Evolutionary conservation across 1,140 invertebrate genomes (phyloP).

Genomic region (Tetraneura akinire): DNA sequence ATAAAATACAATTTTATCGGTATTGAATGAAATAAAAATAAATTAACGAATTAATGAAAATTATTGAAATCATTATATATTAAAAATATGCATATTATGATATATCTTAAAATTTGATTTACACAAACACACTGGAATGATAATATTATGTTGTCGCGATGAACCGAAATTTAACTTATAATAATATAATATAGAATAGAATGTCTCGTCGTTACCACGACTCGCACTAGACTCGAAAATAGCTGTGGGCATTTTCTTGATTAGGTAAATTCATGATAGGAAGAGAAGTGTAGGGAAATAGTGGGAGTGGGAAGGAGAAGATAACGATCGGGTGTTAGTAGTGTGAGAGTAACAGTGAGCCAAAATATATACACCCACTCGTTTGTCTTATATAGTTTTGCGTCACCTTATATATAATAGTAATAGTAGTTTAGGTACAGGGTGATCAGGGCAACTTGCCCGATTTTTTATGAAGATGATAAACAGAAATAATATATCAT

Average conservation of each 20-base stretch:
- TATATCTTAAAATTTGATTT: not conserved
- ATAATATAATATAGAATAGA: conserved; percentile 1
- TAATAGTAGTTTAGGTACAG: conserved; percentile 24
- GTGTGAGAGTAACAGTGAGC: conserved; percentile 27
- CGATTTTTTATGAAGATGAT: conserved; percentile 31
- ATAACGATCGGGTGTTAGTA: conserved; percentile 39
- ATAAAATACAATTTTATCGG: not conserved
- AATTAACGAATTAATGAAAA: not conserved
- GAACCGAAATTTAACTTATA: conserved; percentile 6
- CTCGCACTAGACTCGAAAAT: conserved; percentile 50
- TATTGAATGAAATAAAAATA: not conserved
- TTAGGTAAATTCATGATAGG: conserved; percentile 46
- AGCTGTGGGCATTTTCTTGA: conserved; percentile 46
- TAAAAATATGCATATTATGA: not conserved
- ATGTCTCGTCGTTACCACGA: conserved; percentile 42
- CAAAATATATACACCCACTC: conserved; percentile 46
- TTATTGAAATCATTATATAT: too few species aligned
- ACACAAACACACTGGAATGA: conserved; percentile 21
- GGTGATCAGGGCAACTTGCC: conserved; percentile 48
- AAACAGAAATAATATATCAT: conserved; percentile 39
- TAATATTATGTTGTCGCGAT: not conserved
- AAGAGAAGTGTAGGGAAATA: conserved; percentile 20
- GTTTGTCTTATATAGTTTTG: conserved; percentile 28
- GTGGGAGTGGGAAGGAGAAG: conserved; percentile 44
- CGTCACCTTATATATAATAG: conserved; percentile 47